These are phyloP conservation scores for Morphnarchus princeps DNA, from an alignment of 2,113 vertebrate genomes.

Conservation along the genomic window DNA sequence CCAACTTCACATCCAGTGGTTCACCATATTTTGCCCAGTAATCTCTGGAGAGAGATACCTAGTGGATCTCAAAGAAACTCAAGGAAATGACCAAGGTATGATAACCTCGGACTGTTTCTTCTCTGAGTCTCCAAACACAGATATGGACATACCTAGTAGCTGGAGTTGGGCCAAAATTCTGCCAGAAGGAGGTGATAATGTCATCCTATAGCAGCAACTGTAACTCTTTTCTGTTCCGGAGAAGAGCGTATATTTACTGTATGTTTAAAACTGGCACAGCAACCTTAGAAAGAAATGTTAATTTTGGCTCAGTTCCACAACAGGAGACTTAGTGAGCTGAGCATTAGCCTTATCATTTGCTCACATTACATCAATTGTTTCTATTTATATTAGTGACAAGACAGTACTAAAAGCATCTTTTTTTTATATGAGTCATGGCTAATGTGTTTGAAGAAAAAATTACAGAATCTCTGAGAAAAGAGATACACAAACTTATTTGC, in stretches of 20 bases:
- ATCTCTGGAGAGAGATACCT: neutral
- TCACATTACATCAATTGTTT: neutral
- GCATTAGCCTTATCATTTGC: neutral
- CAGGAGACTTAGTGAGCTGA: neutral
- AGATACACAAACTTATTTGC: neutral
- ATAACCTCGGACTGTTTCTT: neutral
- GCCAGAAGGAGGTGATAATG: neutral
- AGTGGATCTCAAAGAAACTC: neutral
- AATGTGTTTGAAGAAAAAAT: neutral
- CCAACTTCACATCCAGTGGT: neutral
- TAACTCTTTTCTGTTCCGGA: neutral
- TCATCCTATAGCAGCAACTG: neutral
- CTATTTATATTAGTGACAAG: neutral
- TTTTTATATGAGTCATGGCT: neutral
- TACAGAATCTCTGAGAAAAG: neutral
- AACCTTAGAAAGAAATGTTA: neutral
- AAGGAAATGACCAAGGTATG: neutral
- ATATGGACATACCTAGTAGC: neutral
- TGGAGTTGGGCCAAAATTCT: neutral
- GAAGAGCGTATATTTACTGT: neutral
- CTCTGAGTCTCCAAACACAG: neutral
- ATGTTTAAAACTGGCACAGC: neutral
- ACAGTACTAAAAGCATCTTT: neutral
- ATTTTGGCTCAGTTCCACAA: neutral
- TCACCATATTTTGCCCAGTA: neutral